Conservation (phyloP, 64 coral and sea anemone genomes). For the Dendrophyllia cribrosa region DNA sequence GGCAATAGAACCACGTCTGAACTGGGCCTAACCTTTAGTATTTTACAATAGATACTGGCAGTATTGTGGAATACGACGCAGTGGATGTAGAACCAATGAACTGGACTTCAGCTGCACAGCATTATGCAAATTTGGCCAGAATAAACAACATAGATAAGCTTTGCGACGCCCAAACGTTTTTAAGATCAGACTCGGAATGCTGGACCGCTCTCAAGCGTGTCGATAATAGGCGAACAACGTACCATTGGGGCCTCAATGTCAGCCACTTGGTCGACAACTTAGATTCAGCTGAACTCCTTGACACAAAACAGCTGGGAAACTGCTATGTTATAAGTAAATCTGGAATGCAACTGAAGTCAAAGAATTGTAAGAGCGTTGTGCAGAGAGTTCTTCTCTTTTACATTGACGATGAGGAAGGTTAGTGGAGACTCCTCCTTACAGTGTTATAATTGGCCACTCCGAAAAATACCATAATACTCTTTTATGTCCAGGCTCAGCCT, state of each 20-base stretch:
- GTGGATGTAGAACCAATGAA: not conserved
- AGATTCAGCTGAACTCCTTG: not conserved
- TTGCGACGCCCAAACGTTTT: not conserved
- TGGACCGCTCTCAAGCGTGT: constrained; percentile 1
- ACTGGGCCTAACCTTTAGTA: no score
- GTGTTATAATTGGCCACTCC: no score
- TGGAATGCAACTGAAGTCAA: constrained; percentile 13
- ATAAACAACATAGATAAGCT: not conserved
- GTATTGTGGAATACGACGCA: not conserved
- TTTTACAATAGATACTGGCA: not conserved
- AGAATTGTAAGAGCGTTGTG: not conserved
- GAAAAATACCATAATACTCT: no score
- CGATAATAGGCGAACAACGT: not conserved
- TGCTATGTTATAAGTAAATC: constrained; percentile 22
- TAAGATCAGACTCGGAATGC: not conserved
- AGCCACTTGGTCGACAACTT: not conserved
- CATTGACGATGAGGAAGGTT: not conserved
- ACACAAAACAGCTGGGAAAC: not conserved
- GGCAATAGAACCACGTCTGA: no score
- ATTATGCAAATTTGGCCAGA: not conserved
- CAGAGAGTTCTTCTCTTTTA: not conserved
- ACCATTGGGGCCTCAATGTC: not conserved
- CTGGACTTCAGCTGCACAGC: not conserved
- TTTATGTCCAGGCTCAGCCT: no score
- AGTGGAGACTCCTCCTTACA: no score